Percentiles rank a stretch among this genome's conserved stretches.
phyloP scores from a whole-genome alignment of 23 tunicate species.

The Ascidia mentula region DNA sequence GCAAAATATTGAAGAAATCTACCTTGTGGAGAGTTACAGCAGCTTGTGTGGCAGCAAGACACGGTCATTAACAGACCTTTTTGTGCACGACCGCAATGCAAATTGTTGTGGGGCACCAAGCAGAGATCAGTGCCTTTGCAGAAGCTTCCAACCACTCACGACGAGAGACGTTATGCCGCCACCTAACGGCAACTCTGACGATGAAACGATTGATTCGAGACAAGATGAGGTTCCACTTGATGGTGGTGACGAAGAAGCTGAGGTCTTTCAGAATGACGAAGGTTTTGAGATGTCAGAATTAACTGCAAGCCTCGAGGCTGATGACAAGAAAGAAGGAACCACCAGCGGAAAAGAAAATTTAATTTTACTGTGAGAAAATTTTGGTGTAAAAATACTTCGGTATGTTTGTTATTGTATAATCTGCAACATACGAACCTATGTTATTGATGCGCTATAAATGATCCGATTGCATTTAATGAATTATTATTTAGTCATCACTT shows the following conservation, averaged over 20 bases:
- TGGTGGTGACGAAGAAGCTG: background rate
- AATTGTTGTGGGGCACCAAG: background rate
- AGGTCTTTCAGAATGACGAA: background rate
- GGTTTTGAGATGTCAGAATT: background rate
- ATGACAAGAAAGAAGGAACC: background rate
- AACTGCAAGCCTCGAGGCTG: background rate
- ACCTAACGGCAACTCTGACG: background rate
- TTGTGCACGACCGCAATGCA: conserved; percentile 10
- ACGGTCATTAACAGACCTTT: conserved; percentile 25
- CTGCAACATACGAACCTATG: too few relatives aligned
- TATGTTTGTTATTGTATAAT: too few relatives aligned
- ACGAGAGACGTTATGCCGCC: conserved; percentile 23
- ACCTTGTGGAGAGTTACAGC: background rate
- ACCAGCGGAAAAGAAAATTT: background rate
- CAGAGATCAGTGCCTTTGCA: background rate
- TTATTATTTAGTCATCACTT: too few relatives aligned
- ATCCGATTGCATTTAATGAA: too few relatives aligned
- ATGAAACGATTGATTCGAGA: background rate
- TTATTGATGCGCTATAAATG: too few relatives aligned
- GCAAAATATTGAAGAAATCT: conserved; percentile 21
- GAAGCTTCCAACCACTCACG: background rate
- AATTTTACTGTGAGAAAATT: too few relatives aligned
- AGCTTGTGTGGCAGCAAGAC: conserved; percentile 7
- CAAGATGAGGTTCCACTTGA: background rate
- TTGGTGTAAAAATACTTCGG: too few relatives aligned